Evolutionary conservation across 2,797 vertebrate genomes (phyloP).

Genomic region (Melanogrammus aeglefinus): DNA sequence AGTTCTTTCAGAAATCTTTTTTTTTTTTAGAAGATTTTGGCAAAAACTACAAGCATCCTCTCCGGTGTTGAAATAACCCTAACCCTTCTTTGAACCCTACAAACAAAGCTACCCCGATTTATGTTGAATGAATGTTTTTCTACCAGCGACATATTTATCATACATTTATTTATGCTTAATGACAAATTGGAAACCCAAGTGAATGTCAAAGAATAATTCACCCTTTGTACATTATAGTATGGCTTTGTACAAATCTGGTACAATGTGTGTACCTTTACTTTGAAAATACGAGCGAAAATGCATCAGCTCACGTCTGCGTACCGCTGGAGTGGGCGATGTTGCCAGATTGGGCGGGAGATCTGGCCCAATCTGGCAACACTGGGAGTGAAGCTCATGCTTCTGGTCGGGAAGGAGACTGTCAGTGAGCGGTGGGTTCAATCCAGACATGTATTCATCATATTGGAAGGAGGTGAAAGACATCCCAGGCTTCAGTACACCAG

Average conservation of each 20-base stretch:
- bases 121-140: too few species aligned
- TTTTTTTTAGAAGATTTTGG: too few species aligned
- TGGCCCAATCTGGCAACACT: neutral
- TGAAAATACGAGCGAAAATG: constrained; percentile 1
- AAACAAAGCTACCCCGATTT: too few species aligned
- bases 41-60: too few species aligned
- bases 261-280: constrained; percentile 48
- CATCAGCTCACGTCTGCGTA: constrained; percentile 27
- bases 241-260: too few species aligned
- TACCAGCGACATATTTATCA: too few species aligned
- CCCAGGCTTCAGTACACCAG: constrained; percentile 44
- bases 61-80: too few species aligned
- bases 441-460: constrained; percentile 68
- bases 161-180: too few species aligned
- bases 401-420: neutral
- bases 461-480: constrained; percentile 53
- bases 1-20: too few species aligned
- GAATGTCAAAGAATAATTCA: neutral
- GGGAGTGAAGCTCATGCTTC: neutral
- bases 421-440: constrained; percentile 9
- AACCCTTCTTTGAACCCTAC: too few species aligned
- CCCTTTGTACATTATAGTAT: too few species aligned
- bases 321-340: neutral
- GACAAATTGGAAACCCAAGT: neutral
- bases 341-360: too few species aligned